These are phyloP conservation scores for Tokudaia tokunoshimensis DNA, from an alignment of 2,797 vertebrate species.

Conservation along the genomic window DNA sequence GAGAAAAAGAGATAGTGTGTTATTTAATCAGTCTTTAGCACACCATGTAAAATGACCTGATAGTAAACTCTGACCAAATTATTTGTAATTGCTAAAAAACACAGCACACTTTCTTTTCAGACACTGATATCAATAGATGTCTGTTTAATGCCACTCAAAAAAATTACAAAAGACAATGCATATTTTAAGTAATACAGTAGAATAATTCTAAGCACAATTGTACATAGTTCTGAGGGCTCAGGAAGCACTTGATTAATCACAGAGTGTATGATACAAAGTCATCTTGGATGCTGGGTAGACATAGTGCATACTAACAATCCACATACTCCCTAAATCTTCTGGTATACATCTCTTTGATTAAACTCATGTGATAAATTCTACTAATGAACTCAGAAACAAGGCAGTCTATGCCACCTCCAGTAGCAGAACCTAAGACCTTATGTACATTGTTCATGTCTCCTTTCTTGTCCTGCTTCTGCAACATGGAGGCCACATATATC, in stretches of 20 bases:
- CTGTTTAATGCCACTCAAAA: slow-evolving; percentile 37
- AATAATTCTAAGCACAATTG: slow-evolving; percentile 1
- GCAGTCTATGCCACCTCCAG: not conserved
- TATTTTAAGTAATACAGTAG: slow-evolving; percentile 18
- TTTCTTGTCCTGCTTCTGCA: slow-evolving; percentile 16
- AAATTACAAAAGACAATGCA: slow-evolving; percentile 38
- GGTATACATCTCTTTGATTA: not conserved
- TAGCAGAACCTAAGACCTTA: not conserved
- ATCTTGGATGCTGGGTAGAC: not conserved
- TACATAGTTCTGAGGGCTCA: not conserved
- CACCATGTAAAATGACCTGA: slow-evolving; percentile 32
- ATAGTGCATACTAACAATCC: not conserved
- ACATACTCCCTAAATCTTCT: not conserved
- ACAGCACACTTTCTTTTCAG: slow-evolving; percentile 31
- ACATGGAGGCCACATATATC: not conserved
- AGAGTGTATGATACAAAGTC: not conserved
- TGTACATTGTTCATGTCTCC: not conserved
- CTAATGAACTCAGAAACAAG: not conserved
- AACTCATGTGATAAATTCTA: not conserved
- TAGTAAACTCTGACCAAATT: slow-evolving; percentile 12
- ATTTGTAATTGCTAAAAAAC: not conserved
- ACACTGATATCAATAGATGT: not conserved
- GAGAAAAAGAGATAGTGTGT: slow-evolving; percentile 30
- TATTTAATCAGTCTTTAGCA: slow-evolving; percentile 60
- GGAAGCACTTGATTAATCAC: not conserved